Evolutionary conservation across 2,113 vertebrate genomes (phyloP).

Genomic region (Heterotis niloticus): DNA sequence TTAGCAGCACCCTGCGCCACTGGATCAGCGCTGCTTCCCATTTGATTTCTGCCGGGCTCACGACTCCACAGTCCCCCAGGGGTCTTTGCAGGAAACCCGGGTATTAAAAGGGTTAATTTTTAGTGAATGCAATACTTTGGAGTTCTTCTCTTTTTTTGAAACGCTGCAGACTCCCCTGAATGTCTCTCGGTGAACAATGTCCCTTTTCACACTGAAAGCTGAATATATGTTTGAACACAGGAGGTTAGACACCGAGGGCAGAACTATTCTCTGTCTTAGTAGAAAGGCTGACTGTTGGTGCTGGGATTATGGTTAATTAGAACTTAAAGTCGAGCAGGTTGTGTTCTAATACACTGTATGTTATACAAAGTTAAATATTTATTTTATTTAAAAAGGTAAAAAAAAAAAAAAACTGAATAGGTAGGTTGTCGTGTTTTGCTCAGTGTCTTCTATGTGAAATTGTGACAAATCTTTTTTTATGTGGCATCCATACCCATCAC

Average conservation of each 20-base stretch:
- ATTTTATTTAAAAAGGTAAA: too few relatives aligned
- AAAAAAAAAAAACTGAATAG: neutral
- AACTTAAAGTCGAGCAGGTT: neutral
- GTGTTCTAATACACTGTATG: neutral
- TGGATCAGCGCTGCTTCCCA: constrained; percentile 55
- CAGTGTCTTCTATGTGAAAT: too few relatives aligned
- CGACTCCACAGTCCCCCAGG: constrained; percentile 56
- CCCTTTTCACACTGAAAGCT: constrained; percentile 30
- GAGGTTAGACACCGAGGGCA: constrained; percentile 12
- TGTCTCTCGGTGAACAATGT: constrained; percentile 25
- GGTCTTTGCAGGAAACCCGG: constrained; percentile 58
- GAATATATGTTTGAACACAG: constrained; percentile 33
- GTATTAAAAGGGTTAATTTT: constrained; percentile 55
- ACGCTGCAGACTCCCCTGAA: constrained; percentile 23
- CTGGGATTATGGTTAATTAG: neutral
- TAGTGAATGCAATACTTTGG: constrained; percentile 56
- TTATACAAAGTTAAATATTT: neutral
- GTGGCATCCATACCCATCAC: too few relatives aligned
- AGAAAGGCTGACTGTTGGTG: constrained; percentile 4
- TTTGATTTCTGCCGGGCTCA: constrained; percentile 63
- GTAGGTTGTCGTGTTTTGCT: too few relatives aligned
- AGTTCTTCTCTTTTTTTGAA: constrained; percentile 39
- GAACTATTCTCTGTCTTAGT: constrained; percentile 17
- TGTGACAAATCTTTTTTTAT: too few relatives aligned
- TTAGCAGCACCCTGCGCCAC: constrained; percentile 56